Conservation (phyloP, 2,797 vertebrate species). For the Oryzias sinensis region DNA sequence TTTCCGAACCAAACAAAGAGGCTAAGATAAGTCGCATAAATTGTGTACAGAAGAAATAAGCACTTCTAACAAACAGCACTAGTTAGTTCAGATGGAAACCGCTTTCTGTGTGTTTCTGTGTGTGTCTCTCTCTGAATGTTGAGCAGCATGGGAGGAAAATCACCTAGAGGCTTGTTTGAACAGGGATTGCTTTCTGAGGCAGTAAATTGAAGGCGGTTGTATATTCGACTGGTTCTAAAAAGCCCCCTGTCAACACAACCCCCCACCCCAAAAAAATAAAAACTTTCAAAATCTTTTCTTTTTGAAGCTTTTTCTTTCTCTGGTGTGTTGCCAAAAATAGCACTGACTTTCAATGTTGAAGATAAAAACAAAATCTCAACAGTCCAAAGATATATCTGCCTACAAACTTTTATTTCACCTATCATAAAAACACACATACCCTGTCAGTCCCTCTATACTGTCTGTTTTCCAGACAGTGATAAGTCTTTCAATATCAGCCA, state of each 20-base stretch:
- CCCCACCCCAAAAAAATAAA: slow-evolving; percentile 16
- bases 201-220: slow-evolving; percentile 61
- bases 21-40: background rate
- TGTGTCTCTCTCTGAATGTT: slow-evolving; percentile 18
- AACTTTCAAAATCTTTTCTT: slow-evolving; percentile 28
- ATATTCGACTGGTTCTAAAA: slow-evolving; percentile 64
- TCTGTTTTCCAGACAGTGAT: too few relatives aligned
- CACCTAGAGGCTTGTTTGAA: slow-evolving; percentile 65
- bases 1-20: too few relatives aligned
- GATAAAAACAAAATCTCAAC: slow-evolving; percentile 45
- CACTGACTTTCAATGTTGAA: slow-evolving; percentile 15
- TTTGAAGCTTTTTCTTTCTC: slow-evolving; percentile 35
- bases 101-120: slow-evolving; percentile 6
- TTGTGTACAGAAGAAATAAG: slow-evolving; percentile 34
- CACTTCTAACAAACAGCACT: slow-evolving; percentile 38
- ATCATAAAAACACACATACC: too few relatives aligned
- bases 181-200: slow-evolving; percentile 68
- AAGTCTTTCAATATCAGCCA: too few relatives aligned
- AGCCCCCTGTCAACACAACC: slow-evolving; percentile 24
- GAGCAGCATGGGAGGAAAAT: slow-evolving; percentile 2
- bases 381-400: slow-evolving; percentile 7
- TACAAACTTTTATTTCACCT: too few relatives aligned
- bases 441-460: too few relatives aligned
- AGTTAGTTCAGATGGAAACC: slow-evolving; percentile 29
- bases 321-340: slow-evolving; percentile 52